These are phyloP conservation scores for Drosophila lacteicornis DNA, from an alignment of 1,140 invertebrate species.

Conservation along the genomic window DNA sequence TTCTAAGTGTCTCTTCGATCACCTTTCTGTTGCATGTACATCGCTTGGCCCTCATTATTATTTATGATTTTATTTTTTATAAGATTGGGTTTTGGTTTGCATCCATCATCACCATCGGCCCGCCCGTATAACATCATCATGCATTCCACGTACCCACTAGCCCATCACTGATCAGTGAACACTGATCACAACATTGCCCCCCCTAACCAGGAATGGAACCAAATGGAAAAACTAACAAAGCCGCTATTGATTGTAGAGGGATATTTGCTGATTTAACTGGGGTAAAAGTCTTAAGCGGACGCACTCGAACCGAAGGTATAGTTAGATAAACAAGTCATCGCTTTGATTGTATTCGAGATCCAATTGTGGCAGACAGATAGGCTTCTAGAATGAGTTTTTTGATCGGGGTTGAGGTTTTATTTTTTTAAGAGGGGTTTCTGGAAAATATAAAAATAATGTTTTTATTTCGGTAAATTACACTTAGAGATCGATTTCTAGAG, in stretches of 20 bases:
- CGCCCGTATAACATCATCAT: slow-evolving; percentile 10
- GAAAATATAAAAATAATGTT: too few relatives aligned
- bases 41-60: slow-evolving; percentile 28
- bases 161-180: slow-evolving; percentile 5
- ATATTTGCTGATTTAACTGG: slow-evolving; percentile 41
- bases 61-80: slow-evolving; percentile 19
- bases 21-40: slow-evolving; percentile 64
- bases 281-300: slow-evolving; percentile 32
- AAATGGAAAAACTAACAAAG: slow-evolving; percentile 26
- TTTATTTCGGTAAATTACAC: neutral
- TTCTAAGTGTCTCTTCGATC: slow-evolving; percentile 14
- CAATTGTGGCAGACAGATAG: slow-evolving; percentile 27
- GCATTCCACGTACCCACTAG: slow-evolving; percentile 39
- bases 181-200: slow-evolving; percentile 3
- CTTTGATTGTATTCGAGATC: slow-evolving; percentile 23
- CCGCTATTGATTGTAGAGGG: slow-evolving; percentile 34
- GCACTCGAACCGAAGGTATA: slow-evolving; percentile 21
- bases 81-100: slow-evolving; percentile 21
- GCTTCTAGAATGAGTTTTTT: slow-evolving; percentile 1
- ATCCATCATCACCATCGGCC: slow-evolving; percentile 10
- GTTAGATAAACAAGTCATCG: slow-evolving; percentile 40
- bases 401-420: neutral
- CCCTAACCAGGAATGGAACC: slow-evolving; percentile 49
- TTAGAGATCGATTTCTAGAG: neutral
- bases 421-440: too few relatives aligned